Conservation (phyloP, 2,888 invertebrate genomes). For the Microctonus hyperodae region DNA sequence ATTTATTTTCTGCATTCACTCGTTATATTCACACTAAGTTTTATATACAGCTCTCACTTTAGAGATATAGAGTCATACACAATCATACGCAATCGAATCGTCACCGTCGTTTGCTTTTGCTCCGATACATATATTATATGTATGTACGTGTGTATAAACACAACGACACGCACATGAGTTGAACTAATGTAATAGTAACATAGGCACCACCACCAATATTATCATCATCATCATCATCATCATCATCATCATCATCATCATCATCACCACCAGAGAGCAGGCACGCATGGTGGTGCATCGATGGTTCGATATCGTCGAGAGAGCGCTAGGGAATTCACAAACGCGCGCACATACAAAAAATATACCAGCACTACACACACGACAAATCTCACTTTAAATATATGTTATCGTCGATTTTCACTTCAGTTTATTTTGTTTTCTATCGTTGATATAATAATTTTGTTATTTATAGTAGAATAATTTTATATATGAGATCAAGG, state of each 20-base stretch:
- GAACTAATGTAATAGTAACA: too few relatives aligned
- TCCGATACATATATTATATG: slow-evolving; percentile 32
- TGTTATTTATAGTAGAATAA: neutral
- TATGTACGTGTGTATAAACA: neutral
- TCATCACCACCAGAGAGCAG: slow-evolving; percentile 34
- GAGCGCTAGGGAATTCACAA: slow-evolving; percentile 19
- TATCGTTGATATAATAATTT: too few relatives aligned
- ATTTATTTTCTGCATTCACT: slow-evolving; percentile 34
- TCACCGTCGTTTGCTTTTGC: slow-evolving; percentile 11
- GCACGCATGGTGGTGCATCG: slow-evolving; percentile 41
- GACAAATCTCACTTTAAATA: slow-evolving; percentile 4
- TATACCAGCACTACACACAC: neutral
- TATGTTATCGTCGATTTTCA: neutral
- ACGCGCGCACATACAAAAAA: neutral
- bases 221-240: too few relatives aligned
- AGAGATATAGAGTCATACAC: slow-evolving; percentile 13
- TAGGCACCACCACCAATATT: too few relatives aligned
- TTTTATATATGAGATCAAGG: slow-evolving; percentile 7
- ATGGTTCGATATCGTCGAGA: slow-evolving; percentile 38
- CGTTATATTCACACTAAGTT: neutral
- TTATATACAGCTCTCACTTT: slow-evolving; percentile 18
- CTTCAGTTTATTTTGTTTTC: slow-evolving; percentile 17
- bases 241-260: slow-evolving; percentile 31
- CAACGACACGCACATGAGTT: neutral
- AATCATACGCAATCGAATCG: slow-evolving; percentile 12